These are phyloP conservation scores for Yoshiicerus persimilis DNA, from an alignment of 1,140 invertebrate genomes.

Conservation along the genomic window DNA sequence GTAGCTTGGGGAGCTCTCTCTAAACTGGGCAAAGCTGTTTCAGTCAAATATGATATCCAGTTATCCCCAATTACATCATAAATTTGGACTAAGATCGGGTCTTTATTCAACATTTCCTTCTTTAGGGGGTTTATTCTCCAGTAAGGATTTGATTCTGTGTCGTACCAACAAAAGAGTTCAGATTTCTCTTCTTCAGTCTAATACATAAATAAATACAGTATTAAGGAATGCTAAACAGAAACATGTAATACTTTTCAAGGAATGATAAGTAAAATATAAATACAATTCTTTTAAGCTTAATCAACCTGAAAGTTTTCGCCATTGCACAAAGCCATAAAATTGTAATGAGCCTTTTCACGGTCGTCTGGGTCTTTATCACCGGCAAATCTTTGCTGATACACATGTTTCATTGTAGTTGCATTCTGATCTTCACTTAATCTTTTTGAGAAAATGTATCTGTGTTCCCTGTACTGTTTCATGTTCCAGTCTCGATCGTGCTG, in stretches of 20 bases:
- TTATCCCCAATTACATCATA: slow-evolving; percentile 31
- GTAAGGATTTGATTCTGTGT: slow-evolving; percentile 28
- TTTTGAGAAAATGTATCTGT: slow-evolving; percentile 17
- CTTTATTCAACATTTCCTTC: slow-evolving; percentile 21
- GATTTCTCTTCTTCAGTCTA: slow-evolving; percentile 16
- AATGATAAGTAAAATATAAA: too few species aligned
- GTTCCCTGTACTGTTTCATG: background rate
- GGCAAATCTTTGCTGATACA: background rate
- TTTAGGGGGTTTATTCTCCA: slow-evolving; percentile 40
- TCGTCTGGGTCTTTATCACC: background rate
- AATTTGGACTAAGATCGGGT: slow-evolving; percentile 26
- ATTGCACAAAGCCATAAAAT: slow-evolving; percentile 33
- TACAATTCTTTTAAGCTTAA: background rate
- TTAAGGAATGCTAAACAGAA: too few species aligned
- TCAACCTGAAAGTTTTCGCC: slow-evolving; percentile 34
- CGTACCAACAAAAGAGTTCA: slow-evolving; percentile 31
- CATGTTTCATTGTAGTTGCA: background rate
- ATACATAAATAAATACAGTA: background rate
- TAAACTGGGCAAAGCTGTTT: background rate
- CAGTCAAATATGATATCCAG: slow-evolving; percentile 27
- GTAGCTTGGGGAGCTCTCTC: slow-evolving; percentile 21
- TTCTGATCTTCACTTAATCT: background rate
- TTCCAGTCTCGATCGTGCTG: slow-evolving; percentile 6
- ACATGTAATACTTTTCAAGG: too few species aligned
- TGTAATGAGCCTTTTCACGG: background rate